Conservation (phyloP, 2,113 vertebrate species). For the Siniperca chuatsi region DNA sequence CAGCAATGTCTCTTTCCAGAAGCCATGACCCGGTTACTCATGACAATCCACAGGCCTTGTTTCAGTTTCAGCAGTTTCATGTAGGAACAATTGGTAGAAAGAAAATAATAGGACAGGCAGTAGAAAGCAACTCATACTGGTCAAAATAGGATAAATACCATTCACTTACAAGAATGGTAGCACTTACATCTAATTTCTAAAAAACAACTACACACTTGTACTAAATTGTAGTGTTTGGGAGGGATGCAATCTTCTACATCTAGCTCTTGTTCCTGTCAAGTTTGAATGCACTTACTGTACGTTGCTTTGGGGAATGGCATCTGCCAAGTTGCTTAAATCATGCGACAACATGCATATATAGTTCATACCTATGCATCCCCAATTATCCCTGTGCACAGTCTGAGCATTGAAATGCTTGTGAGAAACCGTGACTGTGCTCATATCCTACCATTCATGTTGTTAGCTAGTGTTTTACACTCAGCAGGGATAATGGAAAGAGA, state of each 20-base stretch:
- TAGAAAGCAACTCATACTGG: not conserved
- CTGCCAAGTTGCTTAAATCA: not conserved
- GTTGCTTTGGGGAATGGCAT: not conserved
- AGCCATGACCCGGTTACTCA: too few species aligned
- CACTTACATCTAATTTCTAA: not conserved
- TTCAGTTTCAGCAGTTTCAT: too few species aligned
- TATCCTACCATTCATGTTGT: not conserved
- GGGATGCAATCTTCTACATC: not conserved
- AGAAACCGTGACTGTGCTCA: not conserved
- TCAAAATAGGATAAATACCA: not conserved
- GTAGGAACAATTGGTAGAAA: too few species aligned
- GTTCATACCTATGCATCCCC: not conserved
- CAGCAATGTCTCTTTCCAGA: too few species aligned
- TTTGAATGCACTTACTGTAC: not conserved
- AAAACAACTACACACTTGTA: not conserved
- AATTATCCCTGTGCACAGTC: not conserved
- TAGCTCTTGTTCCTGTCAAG: not conserved
- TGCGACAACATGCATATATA: not conserved
- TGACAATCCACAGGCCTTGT: too few species aligned
- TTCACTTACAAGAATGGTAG: too few species aligned
- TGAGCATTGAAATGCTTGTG: not conserved
- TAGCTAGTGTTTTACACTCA: not conserved
- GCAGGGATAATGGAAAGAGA: slow-evolving; percentile 11
- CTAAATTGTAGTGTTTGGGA: not conserved
- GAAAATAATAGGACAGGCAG: not conserved